These are phyloP conservation scores for Bombus impatiens DNA, from an alignment of 1,140 invertebrate genomes.

Conservation along the genomic window DNA sequence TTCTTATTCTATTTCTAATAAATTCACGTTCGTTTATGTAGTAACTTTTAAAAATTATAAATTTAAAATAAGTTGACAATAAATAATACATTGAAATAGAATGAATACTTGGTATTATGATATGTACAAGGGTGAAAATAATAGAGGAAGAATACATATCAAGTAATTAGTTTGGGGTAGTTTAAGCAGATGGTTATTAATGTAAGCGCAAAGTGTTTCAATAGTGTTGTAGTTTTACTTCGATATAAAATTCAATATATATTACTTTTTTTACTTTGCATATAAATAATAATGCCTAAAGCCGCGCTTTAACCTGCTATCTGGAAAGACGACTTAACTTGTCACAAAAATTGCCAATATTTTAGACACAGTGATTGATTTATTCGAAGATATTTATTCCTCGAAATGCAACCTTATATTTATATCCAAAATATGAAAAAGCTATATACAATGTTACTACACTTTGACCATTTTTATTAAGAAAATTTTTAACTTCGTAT, in stretches of 20 bases:
- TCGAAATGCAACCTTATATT: neutral
- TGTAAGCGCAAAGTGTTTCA: neutral
- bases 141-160: neutral
- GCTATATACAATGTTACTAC: neutral
- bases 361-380: neutral
- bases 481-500: neutral
- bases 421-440: neutral
- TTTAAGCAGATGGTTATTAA: neutral
- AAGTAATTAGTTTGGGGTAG: no score
- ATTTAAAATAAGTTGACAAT: no score
- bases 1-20: no score
- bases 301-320: neutral
- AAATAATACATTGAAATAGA: no score
- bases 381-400: neutral
- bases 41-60: no score
- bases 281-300: neutral
- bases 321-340: neutral
- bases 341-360: neutral
- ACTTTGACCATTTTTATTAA: neutral
- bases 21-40: no score
- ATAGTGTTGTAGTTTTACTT: neutral
- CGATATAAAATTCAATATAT: neutral
- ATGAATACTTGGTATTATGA: no score
- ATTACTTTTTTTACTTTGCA: neutral
- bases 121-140: no score